Evolutionary conservation across 2,113 vertebrate species (phyloP).

Genomic region (Chaetodon auriga): DNA sequence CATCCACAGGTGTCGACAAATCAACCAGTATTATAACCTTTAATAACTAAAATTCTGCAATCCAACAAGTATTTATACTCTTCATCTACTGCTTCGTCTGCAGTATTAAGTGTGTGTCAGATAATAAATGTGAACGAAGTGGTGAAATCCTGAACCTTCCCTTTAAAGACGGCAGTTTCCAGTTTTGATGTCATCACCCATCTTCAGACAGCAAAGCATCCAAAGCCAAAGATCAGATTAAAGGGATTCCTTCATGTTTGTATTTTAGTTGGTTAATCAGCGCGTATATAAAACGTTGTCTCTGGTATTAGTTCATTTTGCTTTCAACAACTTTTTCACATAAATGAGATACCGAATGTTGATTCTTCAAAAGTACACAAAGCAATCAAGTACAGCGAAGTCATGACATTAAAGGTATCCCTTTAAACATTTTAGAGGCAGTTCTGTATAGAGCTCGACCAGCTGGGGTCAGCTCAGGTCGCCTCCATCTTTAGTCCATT

Average conservation of each 20-base stretch:
- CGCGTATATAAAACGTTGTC: background rate
- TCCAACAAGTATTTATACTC: background rate
- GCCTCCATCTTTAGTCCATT: slow-evolving; percentile 38
- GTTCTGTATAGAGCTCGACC: background rate
- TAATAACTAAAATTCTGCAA: background rate
- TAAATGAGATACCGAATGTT: background rate
- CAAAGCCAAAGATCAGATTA: slow-evolving; percentile 51
- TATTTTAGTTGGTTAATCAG: background rate
- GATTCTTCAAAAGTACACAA: background rate
- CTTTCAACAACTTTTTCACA: background rate
- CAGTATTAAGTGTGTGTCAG: background rate
- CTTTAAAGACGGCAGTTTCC: slow-evolving; percentile 44
- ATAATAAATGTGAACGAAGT: background rate
- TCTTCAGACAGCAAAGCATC: slow-evolving; percentile 39
- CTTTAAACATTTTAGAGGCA: slow-evolving; percentile 55
- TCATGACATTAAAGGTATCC: slow-evolving; percentile 41
- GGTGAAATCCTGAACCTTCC: slow-evolving; percentile 62
- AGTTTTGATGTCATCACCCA: slow-evolving; percentile 10
- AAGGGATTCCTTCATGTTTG: slow-evolving; percentile 58
- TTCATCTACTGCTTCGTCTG: background rate
- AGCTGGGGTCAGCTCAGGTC: slow-evolving; percentile 29
- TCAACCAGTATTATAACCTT: background rate
- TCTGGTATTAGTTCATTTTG: background rate
- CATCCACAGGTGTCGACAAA: background rate
- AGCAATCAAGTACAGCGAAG: background rate